A percentile compares a stretch with the other conserved stretches of the same genome.
Conservation (phyloP, 2,888 invertebrate genomes). For the Notodonta ziczac region DNA sequence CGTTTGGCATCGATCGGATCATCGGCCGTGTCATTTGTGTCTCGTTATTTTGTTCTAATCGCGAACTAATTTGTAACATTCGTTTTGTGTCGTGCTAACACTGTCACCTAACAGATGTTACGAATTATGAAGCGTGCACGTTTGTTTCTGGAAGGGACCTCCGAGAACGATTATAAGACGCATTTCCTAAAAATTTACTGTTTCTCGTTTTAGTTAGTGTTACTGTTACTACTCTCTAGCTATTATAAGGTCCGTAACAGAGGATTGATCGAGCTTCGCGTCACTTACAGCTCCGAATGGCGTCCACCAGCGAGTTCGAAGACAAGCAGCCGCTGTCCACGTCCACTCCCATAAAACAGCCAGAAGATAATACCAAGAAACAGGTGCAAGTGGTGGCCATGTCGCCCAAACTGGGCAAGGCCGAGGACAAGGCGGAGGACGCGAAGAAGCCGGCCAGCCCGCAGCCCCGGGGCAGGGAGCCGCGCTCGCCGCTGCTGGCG, state of each 20-base stretch:
- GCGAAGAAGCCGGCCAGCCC: conserved; percentile 7
- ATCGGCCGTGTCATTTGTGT: conserved; percentile 1
- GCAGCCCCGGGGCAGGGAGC: conserved; percentile 10
- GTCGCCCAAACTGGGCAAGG: conserved; percentile 59
- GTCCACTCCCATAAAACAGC: conserved; percentile 71
- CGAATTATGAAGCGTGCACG: not conserved
- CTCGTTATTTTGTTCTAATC: not conserved
- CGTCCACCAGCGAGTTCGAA: conserved; percentile 49
- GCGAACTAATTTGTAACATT: conserved; percentile 3
- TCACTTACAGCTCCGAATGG: conserved; percentile 43
- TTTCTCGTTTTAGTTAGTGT: not conserved
- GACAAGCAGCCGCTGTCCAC: conserved; percentile 60
- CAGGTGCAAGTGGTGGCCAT: conserved; percentile 71
- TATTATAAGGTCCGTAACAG: not conserved
- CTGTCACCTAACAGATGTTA: conserved; percentile 1
- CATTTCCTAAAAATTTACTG: not conserved
- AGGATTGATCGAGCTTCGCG: not conserved
- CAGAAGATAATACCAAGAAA: conserved; percentile 36
- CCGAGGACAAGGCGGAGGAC: not conserved
- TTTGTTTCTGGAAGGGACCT: not conserved
- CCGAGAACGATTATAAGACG: not conserved
- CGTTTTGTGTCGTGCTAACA: conserved; percentile 3
- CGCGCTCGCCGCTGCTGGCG: conserved; percentile 27
- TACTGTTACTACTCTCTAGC: not conserved
- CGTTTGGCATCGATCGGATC: not conserved